Conservation (phyloP, 2,113 vertebrate species). For the Crotalus viridis region DNA sequence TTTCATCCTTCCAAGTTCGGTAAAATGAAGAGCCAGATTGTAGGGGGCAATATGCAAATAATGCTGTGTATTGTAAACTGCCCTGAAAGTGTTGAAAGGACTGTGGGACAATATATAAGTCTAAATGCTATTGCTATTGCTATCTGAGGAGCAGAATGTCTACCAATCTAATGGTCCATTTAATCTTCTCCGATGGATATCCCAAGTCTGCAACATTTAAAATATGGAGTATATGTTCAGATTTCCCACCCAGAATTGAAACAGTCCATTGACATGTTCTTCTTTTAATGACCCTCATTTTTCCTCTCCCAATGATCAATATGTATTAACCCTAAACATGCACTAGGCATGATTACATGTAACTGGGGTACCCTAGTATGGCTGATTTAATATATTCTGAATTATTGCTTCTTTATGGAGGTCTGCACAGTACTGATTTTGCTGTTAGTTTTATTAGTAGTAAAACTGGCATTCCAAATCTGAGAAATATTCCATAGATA, state of each 20-base stretch:
- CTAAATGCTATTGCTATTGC: too few relatives aligned
- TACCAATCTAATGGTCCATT: not conserved
- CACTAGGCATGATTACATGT: not conserved
- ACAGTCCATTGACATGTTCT: not conserved
- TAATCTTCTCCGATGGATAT: not conserved
- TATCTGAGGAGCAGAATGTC: not conserved
- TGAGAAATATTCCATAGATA: slow-evolving; percentile 26
- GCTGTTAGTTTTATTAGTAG: not conserved
- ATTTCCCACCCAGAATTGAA: not conserved
- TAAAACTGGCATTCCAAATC: not conserved
- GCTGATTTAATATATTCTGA: slow-evolving; percentile 30
- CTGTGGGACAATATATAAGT: too few relatives aligned
- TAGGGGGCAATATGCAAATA: too few relatives aligned
- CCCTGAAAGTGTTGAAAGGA: too few relatives aligned
- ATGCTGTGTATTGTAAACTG: too few relatives aligned
- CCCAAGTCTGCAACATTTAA: not conserved
- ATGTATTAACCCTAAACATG: not conserved
- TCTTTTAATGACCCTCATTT: not conserved
- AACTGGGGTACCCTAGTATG: not conserved
- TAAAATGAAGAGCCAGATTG: too few relatives aligned
- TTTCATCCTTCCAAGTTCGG: too few relatives aligned
- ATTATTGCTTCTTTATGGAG: not conserved
- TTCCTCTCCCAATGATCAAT: not conserved
- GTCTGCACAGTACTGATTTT: not conserved
- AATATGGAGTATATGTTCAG: not conserved